Conservation (phyloP, 1,140 invertebrate species). For the Trichonephila clavata region DNA sequence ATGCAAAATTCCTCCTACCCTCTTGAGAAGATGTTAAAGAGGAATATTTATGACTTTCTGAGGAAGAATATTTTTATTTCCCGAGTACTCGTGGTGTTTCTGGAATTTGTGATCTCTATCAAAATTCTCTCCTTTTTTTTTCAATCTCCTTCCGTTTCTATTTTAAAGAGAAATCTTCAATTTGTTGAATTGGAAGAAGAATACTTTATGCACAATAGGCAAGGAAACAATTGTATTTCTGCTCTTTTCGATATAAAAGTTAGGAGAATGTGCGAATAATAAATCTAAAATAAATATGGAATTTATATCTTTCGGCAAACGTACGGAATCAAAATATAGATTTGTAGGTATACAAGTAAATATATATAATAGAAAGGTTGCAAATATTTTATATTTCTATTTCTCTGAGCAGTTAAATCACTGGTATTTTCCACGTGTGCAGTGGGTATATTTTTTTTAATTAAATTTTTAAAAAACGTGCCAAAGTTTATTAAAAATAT, state of each 20-base stretch:
- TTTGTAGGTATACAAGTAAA: background rate
- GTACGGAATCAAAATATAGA: background rate
- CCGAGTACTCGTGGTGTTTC: slow-evolving; percentile 53
- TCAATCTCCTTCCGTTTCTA: background rate
- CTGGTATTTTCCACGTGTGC: background rate
- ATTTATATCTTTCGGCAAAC: background rate
- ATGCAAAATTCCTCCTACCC: slow-evolving; percentile 69
- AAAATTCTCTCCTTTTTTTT: slow-evolving; percentile 32
- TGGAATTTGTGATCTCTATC: slow-evolving; percentile 59
- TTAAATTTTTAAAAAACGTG: too few species aligned
- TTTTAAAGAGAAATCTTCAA: slow-evolving; percentile 23
- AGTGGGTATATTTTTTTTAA: background rate
- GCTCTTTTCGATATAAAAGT: slow-evolving; percentile 5
- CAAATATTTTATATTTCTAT: background rate
- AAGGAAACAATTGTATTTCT: slow-evolving; percentile 10
- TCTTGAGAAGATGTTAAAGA: slow-evolving; percentile 61
- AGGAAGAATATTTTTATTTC: slow-evolving; percentile 60
- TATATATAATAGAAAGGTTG: background rate
- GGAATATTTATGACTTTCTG: slow-evolving; percentile 75
- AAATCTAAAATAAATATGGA: background rate
- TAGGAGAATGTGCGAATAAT: background rate
- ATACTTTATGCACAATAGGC: slow-evolving; percentile 28
- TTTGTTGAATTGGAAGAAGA: slow-evolving; percentile 24
- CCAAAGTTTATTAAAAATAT: too few species aligned
- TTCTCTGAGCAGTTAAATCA: background rate